Percentiles rank a stretch among this genome's conserved stretches.
Conservation (phyloP, 1,140 invertebrate species). For the Sinella curviseta region DNA sequence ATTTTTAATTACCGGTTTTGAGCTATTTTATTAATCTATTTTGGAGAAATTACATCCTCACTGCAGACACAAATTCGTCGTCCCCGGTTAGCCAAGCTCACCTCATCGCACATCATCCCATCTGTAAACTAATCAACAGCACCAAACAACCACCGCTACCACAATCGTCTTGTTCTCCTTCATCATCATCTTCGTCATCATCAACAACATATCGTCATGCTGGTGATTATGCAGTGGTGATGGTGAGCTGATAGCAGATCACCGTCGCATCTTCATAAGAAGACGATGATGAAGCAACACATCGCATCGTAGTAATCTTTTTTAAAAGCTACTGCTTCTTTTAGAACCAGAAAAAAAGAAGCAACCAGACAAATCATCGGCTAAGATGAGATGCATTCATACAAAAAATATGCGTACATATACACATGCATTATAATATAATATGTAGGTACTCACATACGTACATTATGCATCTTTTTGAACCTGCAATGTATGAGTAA, state of each 20-base stretch:
- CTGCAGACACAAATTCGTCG: no score
- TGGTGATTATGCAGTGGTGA: conserved; percentile 6
- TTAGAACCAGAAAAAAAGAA: not conserved
- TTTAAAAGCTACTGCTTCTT: conserved; percentile 4
- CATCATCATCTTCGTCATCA: not conserved
- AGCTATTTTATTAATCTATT: no score
- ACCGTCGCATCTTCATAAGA: not conserved
- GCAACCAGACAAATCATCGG: not conserved
- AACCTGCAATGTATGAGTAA: not conserved
- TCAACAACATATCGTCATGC: not conserved
- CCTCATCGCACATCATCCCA: not conserved
- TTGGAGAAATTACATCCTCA: no score
- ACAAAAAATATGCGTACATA: not conserved
- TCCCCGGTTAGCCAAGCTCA: no score
- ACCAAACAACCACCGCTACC: not conserved
- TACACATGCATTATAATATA: not conserved
- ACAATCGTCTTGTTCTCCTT: not conserved
- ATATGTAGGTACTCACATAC: not conserved
- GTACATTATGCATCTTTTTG: not conserved
- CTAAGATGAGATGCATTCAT: not conserved
- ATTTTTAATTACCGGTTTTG: no score
- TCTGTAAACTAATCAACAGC: not conserved
- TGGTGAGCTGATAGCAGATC: not conserved
- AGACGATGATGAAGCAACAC: not conserved
- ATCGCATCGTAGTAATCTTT: not conserved